Evolutionary conservation across 2,113 vertebrate genomes (phyloP).

Genomic region (Nyctereutes procyonoides): DNA sequence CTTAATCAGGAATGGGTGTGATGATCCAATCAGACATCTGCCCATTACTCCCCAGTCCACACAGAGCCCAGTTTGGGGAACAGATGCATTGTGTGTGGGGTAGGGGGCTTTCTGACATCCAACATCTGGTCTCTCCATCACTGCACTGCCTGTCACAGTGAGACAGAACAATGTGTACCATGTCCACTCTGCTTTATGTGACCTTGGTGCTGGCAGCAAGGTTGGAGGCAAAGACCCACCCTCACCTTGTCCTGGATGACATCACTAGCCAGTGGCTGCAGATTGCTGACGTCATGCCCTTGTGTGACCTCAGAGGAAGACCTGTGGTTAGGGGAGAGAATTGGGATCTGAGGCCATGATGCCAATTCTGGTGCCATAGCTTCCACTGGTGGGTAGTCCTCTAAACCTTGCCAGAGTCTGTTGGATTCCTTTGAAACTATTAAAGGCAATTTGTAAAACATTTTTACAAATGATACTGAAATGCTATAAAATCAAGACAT

Average conservation of each 20-base stretch:
- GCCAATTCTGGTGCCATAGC: accelerated
- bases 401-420: not conserved
- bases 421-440: not conserved
- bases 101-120: not conserved
- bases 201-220: not conserved
- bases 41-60: accelerated
- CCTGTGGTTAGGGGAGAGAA: accelerated
- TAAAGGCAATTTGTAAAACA: slow-evolving; percentile 16
- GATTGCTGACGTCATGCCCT: accelerated
- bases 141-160: accelerated
- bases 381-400: accelerated
- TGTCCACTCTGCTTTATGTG: too few relatives aligned
- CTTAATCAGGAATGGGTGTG: not conserved
- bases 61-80: too few relatives aligned
- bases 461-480: not conserved
- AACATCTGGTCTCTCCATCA: not conserved
- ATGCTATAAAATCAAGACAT: not conserved
- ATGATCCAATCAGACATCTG: accelerated
- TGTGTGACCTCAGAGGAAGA: accelerated
- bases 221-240: accelerated
- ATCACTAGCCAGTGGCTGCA: accelerated
- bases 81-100: too few relatives aligned
- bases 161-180: accelerated
- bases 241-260: accelerated
- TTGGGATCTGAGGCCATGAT: accelerated